Evolutionary conservation across 2,888 invertebrate genomes (phyloP).

Genomic region (Xanthia icteritia): DNA sequence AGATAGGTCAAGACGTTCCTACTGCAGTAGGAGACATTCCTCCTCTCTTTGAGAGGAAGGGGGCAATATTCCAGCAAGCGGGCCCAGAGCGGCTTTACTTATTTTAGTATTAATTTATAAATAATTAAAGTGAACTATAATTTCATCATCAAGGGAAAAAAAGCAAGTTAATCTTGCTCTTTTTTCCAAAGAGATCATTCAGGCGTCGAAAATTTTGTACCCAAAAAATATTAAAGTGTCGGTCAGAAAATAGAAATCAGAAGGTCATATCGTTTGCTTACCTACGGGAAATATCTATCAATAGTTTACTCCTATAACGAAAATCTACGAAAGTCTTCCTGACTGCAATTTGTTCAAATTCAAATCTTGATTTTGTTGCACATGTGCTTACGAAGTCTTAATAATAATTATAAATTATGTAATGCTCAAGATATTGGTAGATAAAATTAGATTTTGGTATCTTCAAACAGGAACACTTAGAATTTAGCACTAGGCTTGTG

Average conservation of each 20-base stretch:
- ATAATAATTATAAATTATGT: too few relatives aligned
- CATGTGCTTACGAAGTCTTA: too few relatives aligned
- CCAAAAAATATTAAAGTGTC: neutral
- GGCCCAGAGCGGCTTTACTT: neutral
- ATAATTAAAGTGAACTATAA: neutral
- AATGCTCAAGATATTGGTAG: neutral
- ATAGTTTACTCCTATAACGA: neutral
- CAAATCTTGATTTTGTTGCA: too few relatives aligned
- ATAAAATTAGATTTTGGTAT: neutral
- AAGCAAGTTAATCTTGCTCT: constrained; percentile 1
- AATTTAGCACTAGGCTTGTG: neutral
- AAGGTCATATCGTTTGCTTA: neutral
- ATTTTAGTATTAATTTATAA: too few relatives aligned
- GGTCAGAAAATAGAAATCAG: neutral
- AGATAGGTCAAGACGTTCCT: neutral
- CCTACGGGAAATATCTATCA: neutral
- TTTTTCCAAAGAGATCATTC: constrained; percentile 8
- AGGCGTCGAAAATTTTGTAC: neutral
- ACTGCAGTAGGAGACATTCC: neutral
- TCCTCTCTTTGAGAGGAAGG: neutral
- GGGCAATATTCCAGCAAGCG: neutral
- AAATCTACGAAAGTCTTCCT: neutral
- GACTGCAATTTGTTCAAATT: neutral
- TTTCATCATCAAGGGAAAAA: neutral
- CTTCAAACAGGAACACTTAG: neutral